Evolutionary conservation across 23 tunicate genomes (phyloP), one percentile per base, ranked within the genome.

Genomic region (Diplosoma virens): DNA sequence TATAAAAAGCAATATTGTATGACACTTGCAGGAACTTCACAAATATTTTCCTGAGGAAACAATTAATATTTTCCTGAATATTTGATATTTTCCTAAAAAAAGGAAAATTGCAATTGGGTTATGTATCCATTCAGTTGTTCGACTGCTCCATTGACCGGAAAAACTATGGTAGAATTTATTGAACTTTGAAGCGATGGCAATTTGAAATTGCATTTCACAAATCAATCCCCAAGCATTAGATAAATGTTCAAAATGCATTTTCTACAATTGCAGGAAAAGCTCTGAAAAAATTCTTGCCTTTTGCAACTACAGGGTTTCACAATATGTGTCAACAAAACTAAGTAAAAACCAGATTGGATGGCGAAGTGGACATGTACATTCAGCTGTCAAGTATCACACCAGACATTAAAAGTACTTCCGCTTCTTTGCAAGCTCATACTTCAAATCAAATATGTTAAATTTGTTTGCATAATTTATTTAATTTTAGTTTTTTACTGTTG

Each of bases 381-480:
- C 63, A 55, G 24, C 63, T 55, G 14, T 14, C 50, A n/a, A n/a
- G n/a, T n/a, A 55, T 20, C 20, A 55, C 24, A 20, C 63, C 63
- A 55, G 24, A 55, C 63, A 25, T 55, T 55, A 55, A 55, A 55
- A 16, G n/a, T n/a, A n/a, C n/a, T n/a, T n/a, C n/a, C n/a, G n/a
- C n/a, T n/a, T n/a, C n/a, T n/a, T n/a, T n/a, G 24, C 63, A 55
- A 55, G 63, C 63, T 55, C 63, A 55, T 55, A 22, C 63, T 55
- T 20, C 24, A 14, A 22, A 20, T 55, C 24, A 55, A 55, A 55
- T 4, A 14, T 41, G 50, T 9, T 41, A 41, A 41, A 41, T 41
- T 41, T 14, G 9, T 41, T 41, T 41, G 50, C 50, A 41, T 41
- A 41, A 7, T 41, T 41, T 41, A 7, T 41, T 41, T 41, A 41